A percentile compares a stretch with the other conserved stretches of the same genome.
These are phyloP conservation scores for Glaucidium brasilianum DNA, from an alignment of 2,113 vertebrate species.

Conservation along the genomic window DNA sequence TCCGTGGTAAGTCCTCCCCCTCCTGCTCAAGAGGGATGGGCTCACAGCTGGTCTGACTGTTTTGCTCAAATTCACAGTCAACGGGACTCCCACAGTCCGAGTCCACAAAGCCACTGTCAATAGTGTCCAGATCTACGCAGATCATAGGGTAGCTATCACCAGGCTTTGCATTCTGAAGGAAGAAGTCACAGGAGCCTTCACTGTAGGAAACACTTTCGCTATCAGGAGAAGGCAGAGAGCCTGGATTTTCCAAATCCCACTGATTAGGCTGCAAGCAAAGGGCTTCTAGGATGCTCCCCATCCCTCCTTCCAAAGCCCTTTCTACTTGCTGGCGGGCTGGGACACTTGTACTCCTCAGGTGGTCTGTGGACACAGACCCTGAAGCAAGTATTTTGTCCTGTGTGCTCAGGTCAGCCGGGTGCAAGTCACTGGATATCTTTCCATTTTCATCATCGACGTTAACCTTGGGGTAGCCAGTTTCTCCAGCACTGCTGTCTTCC, in stretches of 20 bases:
- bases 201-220: slow-evolving; percentile 75
- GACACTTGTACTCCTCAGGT: neutral
- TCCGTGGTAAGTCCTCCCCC: slow-evolving; percentile 71
- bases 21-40: neutral
- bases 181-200: slow-evolving; percentile 66
- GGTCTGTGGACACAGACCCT: slow-evolving; percentile 39
- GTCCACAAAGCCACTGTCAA: slow-evolving; percentile 92
- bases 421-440: neutral
- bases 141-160: slow-evolving; percentile 76
- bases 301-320: neutral
- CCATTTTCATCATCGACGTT: slow-evolving; percentile 27
- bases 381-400: slow-evolving; percentile 38
- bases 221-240: slow-evolving; percentile 51
- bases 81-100: slow-evolving; percentile 84
- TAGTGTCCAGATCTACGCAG: slow-evolving; percentile 88
- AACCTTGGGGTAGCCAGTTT: slow-evolving; percentile 64
- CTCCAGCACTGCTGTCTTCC: neutral
- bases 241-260: slow-evolving; percentile 62
- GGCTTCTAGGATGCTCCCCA: slow-evolving; percentile 47
- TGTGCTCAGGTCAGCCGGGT: neutral
- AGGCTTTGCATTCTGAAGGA: slow-evolving; percentile 63
- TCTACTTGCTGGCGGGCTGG: neutral
- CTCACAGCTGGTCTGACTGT: slow-evolving; percentile 21
- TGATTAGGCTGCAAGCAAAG: slow-evolving; percentile 23
- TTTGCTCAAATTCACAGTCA: slow-evolving; percentile 75